A percentile compares a stretch with the other conserved stretches of the same genome.
These are phyloP conservation scores for Meloidogyne hapla DNA, from an alignment of 1,140 invertebrate species.

Conservation along the genomic window DNA sequence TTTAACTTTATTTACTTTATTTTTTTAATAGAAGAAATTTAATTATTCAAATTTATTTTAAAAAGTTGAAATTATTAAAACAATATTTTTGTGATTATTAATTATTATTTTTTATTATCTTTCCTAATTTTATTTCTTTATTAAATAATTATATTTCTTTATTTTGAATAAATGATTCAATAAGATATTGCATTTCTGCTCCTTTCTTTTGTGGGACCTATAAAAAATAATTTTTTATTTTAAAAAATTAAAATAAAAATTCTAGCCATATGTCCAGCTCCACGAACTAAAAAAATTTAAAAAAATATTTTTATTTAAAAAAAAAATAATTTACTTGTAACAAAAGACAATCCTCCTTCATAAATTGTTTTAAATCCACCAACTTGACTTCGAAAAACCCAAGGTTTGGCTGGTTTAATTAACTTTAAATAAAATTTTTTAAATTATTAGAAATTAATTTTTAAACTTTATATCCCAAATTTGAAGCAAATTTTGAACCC, in stretches of 20 bases:
- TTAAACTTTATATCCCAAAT: slow-evolving; percentile 51
- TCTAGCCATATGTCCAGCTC: slow-evolving; percentile 25
- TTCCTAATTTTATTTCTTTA: too few relatives aligned
- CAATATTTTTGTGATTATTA: too few relatives aligned
- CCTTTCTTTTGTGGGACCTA: slow-evolving; percentile 27
- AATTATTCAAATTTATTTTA: too few relatives aligned
- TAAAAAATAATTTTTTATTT: background rate
- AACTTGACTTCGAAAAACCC: slow-evolving; percentile 60
- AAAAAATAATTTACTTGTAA: slow-evolving; percentile 46
- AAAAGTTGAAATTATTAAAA: too few relatives aligned
- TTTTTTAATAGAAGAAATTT: too few relatives aligned
- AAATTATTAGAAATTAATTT: background rate
- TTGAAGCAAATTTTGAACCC: slow-evolving; percentile 60
- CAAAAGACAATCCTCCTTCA: slow-evolving; percentile 56
- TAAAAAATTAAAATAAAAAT: background rate
- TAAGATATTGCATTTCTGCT: slow-evolving; percentile 22
- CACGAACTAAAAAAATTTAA: slow-evolving; percentile 22
- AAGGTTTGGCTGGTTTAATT: slow-evolving; percentile 49
- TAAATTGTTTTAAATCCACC: slow-evolving; percentile 64
- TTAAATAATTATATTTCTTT: slow-evolving; percentile 16
- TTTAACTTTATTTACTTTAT: too few relatives aligned
- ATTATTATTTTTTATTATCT: too few relatives aligned
- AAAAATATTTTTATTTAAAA: background rate
- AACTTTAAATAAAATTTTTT: slow-evolving; percentile 8
- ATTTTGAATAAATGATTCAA: slow-evolving; percentile 23